Conservation (phyloP, 2,797 vertebrate genomes). For the Hapalemur alaotrensis region DNA sequence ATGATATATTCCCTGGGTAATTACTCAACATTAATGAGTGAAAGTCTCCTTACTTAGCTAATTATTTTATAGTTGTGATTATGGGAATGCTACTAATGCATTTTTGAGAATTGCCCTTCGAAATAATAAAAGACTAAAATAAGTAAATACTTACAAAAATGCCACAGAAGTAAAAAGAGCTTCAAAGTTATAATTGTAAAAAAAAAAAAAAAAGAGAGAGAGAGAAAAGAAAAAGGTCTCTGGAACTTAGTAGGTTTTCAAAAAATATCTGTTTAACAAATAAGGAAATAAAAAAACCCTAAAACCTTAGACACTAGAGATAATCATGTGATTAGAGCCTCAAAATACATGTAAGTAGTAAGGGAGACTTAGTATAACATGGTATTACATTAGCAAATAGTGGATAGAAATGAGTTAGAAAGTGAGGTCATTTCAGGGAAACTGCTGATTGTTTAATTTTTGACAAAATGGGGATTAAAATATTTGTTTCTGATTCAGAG, state of each 20-base stretch:
- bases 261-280: not conserved
- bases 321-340: not conserved
- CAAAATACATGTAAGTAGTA: not conserved
- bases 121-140: not conserved
- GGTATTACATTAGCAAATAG: not conserved
- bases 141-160: not conserved
- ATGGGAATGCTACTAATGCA: not conserved
- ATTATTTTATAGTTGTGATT: conserved; percentile 14
- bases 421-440: conserved; percentile 1
- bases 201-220: not conserved
- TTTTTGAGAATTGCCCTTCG: conserved; percentile 36
- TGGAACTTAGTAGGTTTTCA: not conserved
- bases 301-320: not conserved
- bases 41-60: not conserved
- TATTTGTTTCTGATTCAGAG: conserved; percentile 7
- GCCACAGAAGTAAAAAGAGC: not conserved
- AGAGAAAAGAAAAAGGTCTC: not conserved
- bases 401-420: not conserved
- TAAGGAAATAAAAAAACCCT: not conserved
- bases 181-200: not conserved
- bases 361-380: not conserved
- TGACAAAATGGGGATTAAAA: not conserved
- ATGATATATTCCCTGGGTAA: not conserved
- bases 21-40: not conserved
- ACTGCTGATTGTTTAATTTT: not conserved